Percentiles rank a stretch among this genome's conserved stretches.
phyloP scores from a whole-genome alignment of 2,797 vertebrate species.

The Hydrophis major region DNA sequence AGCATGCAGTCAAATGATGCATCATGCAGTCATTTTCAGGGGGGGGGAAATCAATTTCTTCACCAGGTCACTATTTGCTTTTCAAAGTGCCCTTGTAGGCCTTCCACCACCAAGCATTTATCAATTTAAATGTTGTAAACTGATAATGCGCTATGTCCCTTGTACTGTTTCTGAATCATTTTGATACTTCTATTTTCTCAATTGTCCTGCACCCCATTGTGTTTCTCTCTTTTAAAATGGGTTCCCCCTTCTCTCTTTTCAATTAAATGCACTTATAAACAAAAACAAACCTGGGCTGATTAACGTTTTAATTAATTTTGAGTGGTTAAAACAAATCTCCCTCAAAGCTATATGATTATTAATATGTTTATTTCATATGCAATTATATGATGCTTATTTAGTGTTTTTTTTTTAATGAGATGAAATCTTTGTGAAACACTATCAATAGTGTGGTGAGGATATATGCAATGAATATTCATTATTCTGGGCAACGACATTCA shows the following conservation, averaged over 20 bases:
- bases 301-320: slow-evolving; percentile 61
- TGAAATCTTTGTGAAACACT: slow-evolving; percentile 25
- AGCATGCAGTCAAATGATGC: slow-evolving; percentile 91
- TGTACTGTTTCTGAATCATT: slow-evolving; percentile 82
- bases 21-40: slow-evolving; percentile 89
- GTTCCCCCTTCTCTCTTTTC: slow-evolving; percentile 56
- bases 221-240: slow-evolving; percentile 59
- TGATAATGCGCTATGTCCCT: slow-evolving; percentile 85
- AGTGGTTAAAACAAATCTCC: slow-evolving; percentile 46
- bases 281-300: slow-evolving; percentile 35
- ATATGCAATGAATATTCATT: slow-evolving; percentile 27
- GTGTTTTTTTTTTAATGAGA: slow-evolving; percentile 23
- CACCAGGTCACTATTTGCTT: slow-evolving; percentile 90
- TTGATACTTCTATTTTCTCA: slow-evolving; percentile 75
- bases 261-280: slow-evolving; percentile 26
- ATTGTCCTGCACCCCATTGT: slow-evolving; percentile 68
- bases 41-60: slow-evolving; percentile 86
- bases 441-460: neutral
- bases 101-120: slow-evolving; percentile 85
- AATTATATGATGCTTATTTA: slow-evolving; percentile 33
- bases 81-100: slow-evolving; percentile 95
- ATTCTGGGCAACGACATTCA: neutral
- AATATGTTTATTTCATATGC: slow-evolving; percentile 31
- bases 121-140: slow-evolving; percentile 94
- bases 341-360: slow-evolving; percentile 4